phyloP scores from a whole-genome alignment of 2,888 invertebrate genomes.

The Pyrochroa serraticornis region DNA sequence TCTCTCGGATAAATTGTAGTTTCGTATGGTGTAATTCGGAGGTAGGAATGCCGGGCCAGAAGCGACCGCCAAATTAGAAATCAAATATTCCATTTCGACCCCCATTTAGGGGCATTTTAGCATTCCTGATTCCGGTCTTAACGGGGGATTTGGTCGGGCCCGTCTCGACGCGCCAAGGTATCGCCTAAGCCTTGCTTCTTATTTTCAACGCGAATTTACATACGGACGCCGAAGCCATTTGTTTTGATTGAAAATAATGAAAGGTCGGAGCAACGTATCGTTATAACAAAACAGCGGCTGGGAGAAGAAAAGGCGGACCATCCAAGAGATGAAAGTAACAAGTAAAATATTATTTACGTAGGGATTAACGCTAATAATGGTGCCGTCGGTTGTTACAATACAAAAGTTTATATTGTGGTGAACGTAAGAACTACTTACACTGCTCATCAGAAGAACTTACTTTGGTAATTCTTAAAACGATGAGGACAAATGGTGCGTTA shows the following conservation, averaged over 20 bases:
- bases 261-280: not conserved
- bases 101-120: slow-evolving; percentile 42
- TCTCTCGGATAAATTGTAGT: slow-evolving; percentile 1
- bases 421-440: no score
- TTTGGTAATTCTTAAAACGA: no score
- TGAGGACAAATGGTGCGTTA: no score
- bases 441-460: no score
- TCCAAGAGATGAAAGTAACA: no score
- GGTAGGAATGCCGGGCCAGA: slow-evolving; percentile 25
- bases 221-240: slow-evolving; percentile 10
- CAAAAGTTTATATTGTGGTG: no score
- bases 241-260: slow-evolving; percentile 25
- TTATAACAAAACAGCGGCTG: no score
- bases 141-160: slow-evolving; percentile 35
- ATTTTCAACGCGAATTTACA: slow-evolving; percentile 20
- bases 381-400: no score
- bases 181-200: slow-evolving; percentile 28
- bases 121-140: slow-evolving; percentile 44
- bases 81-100: slow-evolving; percentile 48
- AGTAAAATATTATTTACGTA: no score
- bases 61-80: slow-evolving; percentile 43
- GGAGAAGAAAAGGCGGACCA: no score
- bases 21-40: slow-evolving; percentile 16
- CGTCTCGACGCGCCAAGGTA: slow-evolving; percentile 26
- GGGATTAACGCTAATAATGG: no score